These are phyloP conservation scores for Neoscelio sp. DNA, from an alignment of 2,888 invertebrate species.

Conservation along the genomic window DNA sequence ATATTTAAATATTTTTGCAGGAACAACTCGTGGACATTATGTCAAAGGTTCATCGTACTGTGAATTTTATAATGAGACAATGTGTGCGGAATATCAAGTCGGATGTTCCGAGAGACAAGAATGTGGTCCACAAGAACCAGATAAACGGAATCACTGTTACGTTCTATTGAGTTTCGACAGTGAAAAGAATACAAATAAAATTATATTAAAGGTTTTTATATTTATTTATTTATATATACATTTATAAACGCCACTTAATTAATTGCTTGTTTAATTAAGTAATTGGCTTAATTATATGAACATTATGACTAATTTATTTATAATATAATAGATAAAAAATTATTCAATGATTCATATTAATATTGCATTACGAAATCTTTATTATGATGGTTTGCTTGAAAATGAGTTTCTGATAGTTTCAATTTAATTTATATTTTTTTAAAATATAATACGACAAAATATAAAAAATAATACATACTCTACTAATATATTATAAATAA, in stretches of 20 bases:
- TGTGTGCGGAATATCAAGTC: conserved; percentile 83
- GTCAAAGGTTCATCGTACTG: conserved; percentile 85
- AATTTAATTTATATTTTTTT: conserved; percentile 4
- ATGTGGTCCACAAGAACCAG: conserved; percentile 88
- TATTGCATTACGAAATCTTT: no score
- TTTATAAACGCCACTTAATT: no score
- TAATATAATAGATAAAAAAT: conserved; percentile 6
- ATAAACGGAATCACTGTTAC: conserved; percentile 92
- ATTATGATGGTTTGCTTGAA: no score
- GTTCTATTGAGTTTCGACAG: conserved; percentile 91
- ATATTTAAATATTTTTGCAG: conserved; percentile 58
- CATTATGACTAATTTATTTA: neutral
- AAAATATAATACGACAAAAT: neutral
- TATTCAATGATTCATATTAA: neutral
- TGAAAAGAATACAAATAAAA: conserved; percentile 85
- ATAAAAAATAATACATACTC: no score
- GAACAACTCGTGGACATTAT: conserved; percentile 76
- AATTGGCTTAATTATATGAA: no score
- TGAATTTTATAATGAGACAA: conserved; percentile 88
- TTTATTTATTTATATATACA: conserved; percentile 15
- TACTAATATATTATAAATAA: no score
- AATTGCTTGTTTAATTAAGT: no score
- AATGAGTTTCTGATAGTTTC: no score
- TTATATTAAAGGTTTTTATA: conserved; percentile 83
- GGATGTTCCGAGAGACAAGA: conserved; percentile 85